Conservation (phyloP, 2,888 invertebrate species). For the Drosophila fulvimacula region DNA sequence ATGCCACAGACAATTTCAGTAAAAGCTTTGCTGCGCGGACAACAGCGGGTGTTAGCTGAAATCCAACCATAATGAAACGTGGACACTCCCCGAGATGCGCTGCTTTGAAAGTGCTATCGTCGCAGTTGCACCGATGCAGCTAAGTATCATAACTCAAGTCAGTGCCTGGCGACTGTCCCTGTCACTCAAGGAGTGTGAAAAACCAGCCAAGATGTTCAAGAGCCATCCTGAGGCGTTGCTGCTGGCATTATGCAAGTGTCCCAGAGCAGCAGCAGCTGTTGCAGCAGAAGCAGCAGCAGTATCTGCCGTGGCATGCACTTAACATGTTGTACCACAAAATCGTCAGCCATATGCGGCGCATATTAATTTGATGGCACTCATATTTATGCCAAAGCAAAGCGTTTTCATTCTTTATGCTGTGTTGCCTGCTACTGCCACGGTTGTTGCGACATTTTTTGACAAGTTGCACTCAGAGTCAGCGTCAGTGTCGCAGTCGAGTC, state of each 20-base stretch:
- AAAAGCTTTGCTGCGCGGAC: conserved; percentile 69
- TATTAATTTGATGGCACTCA: conserved; percentile 82
- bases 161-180: conserved; percentile 46
- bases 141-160: conserved; percentile 78
- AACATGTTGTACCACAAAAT: conserved; percentile 81
- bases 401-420: conserved; percentile 44
- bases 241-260: conserved; percentile 68
- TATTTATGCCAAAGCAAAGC: conserved; percentile 81
- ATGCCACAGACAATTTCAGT: conserved; percentile 75
- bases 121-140: conserved; percentile 60
- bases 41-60: conserved; percentile 47
- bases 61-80: conserved; percentile 56
- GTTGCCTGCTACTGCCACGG: conserved; percentile 14
- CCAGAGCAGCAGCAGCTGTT: conserved; percentile 31
- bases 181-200: conserved; percentile 75
- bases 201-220: conserved; percentile 64
- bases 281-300: conserved; percentile 26
- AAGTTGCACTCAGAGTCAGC: conserved; percentile 72
- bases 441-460: conserved; percentile 73
- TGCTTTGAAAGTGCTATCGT: conserved; percentile 56
- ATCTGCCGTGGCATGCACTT: conserved; percentile 72
- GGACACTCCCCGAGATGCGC: conserved; percentile 17
- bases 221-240: conserved; percentile 52
- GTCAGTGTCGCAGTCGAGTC: conserved; percentile 35
- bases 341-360: conserved; percentile 81